Evolutionary conservation across 1,140 invertebrate genomes (phyloP).

Genomic region (Dreissena polymorpha): DNA sequence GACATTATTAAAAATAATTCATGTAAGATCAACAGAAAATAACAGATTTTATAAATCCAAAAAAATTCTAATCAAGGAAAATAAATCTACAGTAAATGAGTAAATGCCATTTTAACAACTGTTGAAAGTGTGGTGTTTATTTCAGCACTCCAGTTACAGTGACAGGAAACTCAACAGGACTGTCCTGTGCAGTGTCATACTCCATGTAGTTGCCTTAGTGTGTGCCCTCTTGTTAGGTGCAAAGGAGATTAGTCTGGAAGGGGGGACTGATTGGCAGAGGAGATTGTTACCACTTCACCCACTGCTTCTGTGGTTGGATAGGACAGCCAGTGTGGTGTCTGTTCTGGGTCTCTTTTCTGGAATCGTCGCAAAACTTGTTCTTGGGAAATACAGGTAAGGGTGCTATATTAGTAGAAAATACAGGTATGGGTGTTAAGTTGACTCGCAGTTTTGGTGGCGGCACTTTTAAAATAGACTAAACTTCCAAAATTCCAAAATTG

Average conservation of each 20-base stretch:
- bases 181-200: not conserved
- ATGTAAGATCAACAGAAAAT: too few species aligned
- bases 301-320: constrained; percentile 25
- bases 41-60: too few species aligned
- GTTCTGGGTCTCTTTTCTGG: constrained; percentile 3
- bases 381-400: constrained; percentile 52
- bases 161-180: constrained; percentile 1
- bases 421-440: not conserved
- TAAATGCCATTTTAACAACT: too few species aligned
- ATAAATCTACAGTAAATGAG: too few species aligned
- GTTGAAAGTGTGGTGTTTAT: not conserved
- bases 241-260: not conserved
- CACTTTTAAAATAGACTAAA: too few species aligned
- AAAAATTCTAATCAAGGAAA: too few species aligned
- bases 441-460: too few species aligned
- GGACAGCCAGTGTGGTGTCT: not conserved
- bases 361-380: constrained; percentile 47
- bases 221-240: not conserved
- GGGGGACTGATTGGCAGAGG: constrained; percentile 3
- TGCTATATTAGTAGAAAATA: not conserved
- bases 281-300: constrained; percentile 24
- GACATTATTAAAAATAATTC: too few species aligned
- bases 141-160: constrained; percentile 29
- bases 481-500: too few species aligned
- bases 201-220: constrained; percentile 7